Conservation (phyloP, 2,797 vertebrate genomes). For the Philypnodon macrostomus region DNA sequence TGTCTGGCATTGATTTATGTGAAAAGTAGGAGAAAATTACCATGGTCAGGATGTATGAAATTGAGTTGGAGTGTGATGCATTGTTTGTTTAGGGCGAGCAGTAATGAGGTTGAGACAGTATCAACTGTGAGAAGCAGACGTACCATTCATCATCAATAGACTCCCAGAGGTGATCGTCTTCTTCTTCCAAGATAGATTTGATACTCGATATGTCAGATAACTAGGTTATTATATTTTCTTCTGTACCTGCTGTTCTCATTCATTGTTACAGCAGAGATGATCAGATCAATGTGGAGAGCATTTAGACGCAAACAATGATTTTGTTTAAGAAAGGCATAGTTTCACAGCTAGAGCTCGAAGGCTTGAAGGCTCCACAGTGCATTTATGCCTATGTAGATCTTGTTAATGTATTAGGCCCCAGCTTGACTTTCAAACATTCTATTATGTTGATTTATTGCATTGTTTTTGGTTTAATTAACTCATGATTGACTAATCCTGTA, state of each 20-base stretch:
- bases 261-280: conserved; percentile 21
- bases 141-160: conserved; percentile 62
- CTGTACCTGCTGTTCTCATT: conserved; percentile 34
- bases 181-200: conserved; percentile 47
- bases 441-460: background rate
- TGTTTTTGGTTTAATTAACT: too few relatives aligned
- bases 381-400: background rate
- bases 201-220: conserved; percentile 47
- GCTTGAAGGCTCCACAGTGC: background rate
- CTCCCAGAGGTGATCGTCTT: conserved; percentile 60
- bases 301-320: conserved; percentile 25
- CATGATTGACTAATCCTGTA: too few relatives aligned
- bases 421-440: background rate
- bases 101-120: conserved; percentile 72
- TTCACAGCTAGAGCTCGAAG: background rate
- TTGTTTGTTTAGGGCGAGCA: conserved; percentile 68
- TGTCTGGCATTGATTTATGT: conserved; percentile 69
- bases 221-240: conserved; percentile 56
- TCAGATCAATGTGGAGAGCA: conserved; percentile 17
- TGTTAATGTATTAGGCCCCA: background rate
- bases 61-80: conserved; percentile 72
- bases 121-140: conserved; percentile 60
- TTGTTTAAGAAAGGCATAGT: background rate
- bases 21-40: conserved; percentile 62
- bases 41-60: conserved; percentile 73